Evolutionary conservation across 2,113 vertebrate species (phyloP).

Genomic region (Micromys minutus): DNA sequence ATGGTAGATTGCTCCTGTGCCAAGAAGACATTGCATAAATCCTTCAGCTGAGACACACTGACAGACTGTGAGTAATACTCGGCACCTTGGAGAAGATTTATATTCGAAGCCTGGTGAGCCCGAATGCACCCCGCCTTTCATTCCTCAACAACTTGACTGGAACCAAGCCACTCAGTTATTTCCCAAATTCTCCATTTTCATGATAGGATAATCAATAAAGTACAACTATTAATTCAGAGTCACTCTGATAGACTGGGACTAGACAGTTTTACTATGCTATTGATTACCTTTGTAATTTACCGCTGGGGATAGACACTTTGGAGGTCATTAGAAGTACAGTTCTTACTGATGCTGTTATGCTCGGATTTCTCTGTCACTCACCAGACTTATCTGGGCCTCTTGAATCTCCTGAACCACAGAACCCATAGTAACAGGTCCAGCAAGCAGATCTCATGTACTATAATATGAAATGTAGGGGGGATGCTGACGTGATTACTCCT

Average conservation of each 20-base stretch:
- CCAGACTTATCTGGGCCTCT: background rate
- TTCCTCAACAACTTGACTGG: slow-evolving; percentile 83
- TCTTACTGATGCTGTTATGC: background rate
- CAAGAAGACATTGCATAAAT: slow-evolving; percentile 81
- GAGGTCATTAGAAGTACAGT: slow-evolving; percentile 64
- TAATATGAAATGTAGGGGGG: background rate
- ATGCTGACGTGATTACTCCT: background rate
- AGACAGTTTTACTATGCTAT: slow-evolving; percentile 81
- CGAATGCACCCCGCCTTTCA: slow-evolving; percentile 79
- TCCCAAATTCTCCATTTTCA: slow-evolving; percentile 74
- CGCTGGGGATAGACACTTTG: slow-evolving; percentile 56
- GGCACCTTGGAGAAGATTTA: slow-evolving; percentile 82
- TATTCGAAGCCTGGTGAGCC: slow-evolving; percentile 77
- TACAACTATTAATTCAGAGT: slow-evolving; percentile 83
- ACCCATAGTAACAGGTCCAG: background rate
- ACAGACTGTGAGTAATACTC: slow-evolving; percentile 81
- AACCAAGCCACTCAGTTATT: slow-evolving; percentile 83
- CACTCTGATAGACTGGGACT: slow-evolving; percentile 75
- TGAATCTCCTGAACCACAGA: rapidly evolving
- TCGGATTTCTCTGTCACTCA: background rate
- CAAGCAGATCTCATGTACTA: rapidly evolving
- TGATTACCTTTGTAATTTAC: slow-evolving; percentile 80
- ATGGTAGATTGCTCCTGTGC: slow-evolving; percentile 68
- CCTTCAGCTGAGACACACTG: slow-evolving; percentile 79
- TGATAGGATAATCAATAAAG: slow-evolving; percentile 84